Evolutionary conservation across 2,888 invertebrate species (phyloP).

Genomic region (Galerucella nymphaeae): DNA sequence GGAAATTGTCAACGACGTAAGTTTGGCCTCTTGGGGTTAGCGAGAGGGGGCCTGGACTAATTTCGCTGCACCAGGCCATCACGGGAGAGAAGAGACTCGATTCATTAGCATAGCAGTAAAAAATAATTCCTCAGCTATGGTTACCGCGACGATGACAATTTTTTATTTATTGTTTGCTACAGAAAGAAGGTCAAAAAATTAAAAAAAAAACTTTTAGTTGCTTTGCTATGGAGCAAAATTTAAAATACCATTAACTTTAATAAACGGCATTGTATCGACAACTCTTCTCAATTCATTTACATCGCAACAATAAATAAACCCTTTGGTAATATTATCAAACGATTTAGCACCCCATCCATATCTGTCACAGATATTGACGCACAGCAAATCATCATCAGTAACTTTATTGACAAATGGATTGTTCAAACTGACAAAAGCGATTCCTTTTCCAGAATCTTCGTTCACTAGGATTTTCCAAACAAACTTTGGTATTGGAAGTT

Average conservation of each 20-base stretch:
- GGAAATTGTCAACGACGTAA: conserved; percentile 69
- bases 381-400: conserved; percentile 52
- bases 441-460: conserved; percentile 59
- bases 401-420: conserved; percentile 63
- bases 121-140: conserved; percentile 46
- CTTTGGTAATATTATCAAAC: conserved; percentile 55
- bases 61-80: conserved; percentile 61
- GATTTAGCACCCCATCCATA: conserved; percentile 57
- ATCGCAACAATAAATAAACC: conserved; percentile 64
- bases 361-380: conserved; percentile 60
- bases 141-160: background rate
- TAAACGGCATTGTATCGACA: conserved; percentile 43
- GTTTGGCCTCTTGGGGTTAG: conserved; percentile 62
- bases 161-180: background rate
- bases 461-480: conserved; percentile 66
- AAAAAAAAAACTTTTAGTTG: too few relatives aligned
- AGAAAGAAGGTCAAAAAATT: too few relatives aligned
- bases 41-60: conserved; percentile 58
- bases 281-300: conserved; percentile 54
- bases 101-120: conserved; percentile 63
- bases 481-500: conserved; percentile 65
- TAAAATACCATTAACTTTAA: conserved; percentile 49
- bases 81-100: conserved; percentile 59
- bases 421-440: conserved; percentile 68
- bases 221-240: background rate